Evolutionary conservation across 2,888 invertebrate species (phyloP), one percentile per base, ranked within the genome.

Genomic region (Eristalis pertinax): DNA sequence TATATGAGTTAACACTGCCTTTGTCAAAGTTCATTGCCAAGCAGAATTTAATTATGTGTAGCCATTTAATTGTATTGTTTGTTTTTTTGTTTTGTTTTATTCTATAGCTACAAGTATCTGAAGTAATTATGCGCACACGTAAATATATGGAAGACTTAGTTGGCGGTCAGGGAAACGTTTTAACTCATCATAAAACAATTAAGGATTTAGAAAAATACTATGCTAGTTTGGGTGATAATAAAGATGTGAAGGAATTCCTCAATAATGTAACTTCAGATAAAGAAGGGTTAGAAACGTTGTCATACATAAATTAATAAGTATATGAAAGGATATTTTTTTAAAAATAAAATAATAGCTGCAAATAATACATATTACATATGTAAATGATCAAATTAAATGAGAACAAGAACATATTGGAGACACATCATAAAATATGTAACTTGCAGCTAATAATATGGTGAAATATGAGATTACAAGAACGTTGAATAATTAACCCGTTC

Each of bases 71-170:
- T 65, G 35, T 11, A 15, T 68, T 32, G 22, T 74, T 88, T 50
- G 32, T 67, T 26, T 68, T 73, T 75, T 63, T 80, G 67, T 77
- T 64, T 19, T 62, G 11, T 69, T 50, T 41, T 58, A 50, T 80
- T 84, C 89, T 90, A 93, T 94, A 99, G 99, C 95, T 99, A 89
- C 99, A 99, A 95, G 94, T 99, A 89, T 99, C 99, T 8, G 99
- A 99, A 94, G 99, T 99, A 90, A 98, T 99, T 90, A 98, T 98
- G 95, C 96, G 98, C 90, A 97, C 99, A 58, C 96, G 99, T 90
- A 96, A 96, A 93, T 99, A 99, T 94, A 99, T 99, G 96, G 96
- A 97, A 90, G 97, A 98, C 91, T 96, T 99, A 69, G 97, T 97
- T 29, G 98, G 98, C 69, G 97, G 97, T 10, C 96, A 96, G 88